Evolutionary conservation across 2,888 invertebrate species (phyloP), one percentile per base, ranked within the genome.

Genomic region (Branchipolynoe longqiensis): DNA sequence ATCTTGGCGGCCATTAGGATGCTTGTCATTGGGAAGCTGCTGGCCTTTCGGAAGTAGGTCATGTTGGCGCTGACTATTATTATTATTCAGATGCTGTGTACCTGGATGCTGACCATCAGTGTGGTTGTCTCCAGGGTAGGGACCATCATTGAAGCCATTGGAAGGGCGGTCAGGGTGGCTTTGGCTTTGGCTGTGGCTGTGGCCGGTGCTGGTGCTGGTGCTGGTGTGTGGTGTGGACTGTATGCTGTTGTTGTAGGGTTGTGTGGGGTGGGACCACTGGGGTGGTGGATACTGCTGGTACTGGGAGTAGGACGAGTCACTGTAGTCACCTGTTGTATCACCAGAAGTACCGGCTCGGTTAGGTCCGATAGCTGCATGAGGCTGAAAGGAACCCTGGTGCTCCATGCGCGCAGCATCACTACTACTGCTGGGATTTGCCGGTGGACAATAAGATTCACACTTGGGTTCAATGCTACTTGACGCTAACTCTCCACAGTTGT

Each of bases 211-310:
- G 48, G 8, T 8, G 18, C 48, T 31, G 4, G 64, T 64, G 33
- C 4, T 31, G 4, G 6, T n/a, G 8, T 69, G 69, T 69, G 69
- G 12, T 58, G 58, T 14, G 69, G 36, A 38, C 22, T 69, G 69
- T 69, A 38, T 25, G 36, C 38, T 69, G 36, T 69, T 25, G 36
- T 69, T 69, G 36, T 69, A 69, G 69, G 69, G 69, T 14, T 69
- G 36, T 14, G 33, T 36, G 38, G 69, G n/a, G 1, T 69, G 69
- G 69, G 69, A 38, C 18, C 69, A 8, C 38, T n/a, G 12, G 8
- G 36, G 3, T 12, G 33, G 48, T 8, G 33, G 38, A 12, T 69
- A 38, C 18, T 69, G 69, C 14, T 69, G 38, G 38, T 33, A 69
- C 69, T 33, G 69, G 14, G 36, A 22, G 69, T 69, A 36, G 69